phyloP scores from a whole-genome alignment of 2,888 invertebrate species.

The Andrena camellia region DNA sequence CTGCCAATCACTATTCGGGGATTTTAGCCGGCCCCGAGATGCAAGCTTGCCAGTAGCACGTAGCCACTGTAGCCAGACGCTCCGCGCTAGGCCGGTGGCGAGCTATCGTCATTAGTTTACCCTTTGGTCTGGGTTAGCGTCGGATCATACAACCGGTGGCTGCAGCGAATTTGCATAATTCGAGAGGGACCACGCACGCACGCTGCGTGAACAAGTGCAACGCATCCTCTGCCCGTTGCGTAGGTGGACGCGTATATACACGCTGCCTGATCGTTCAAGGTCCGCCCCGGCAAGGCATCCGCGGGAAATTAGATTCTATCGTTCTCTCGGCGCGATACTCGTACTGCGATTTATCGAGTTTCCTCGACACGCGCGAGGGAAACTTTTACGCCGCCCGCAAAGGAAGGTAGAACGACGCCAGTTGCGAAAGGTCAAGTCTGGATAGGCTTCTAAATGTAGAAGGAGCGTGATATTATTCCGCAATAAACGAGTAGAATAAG shows the following conservation, averaged over 20 bases:
- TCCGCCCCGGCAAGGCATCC: conserved; percentile 39
- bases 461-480: conserved; percentile 13
- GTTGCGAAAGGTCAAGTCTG: conserved; percentile 16
- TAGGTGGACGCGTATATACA: conserved; percentile 36
- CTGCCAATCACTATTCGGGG: conserved; percentile 77
- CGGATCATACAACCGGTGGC: conserved; percentile 57
- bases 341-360: conserved; percentile 54
- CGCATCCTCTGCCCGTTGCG: conserved; percentile 13
- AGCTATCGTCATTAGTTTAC: conserved; percentile 60
- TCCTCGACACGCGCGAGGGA: conserved; percentile 10
- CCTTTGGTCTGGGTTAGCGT: conserved; percentile 43
- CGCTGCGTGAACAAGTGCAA: conserved; percentile 44
- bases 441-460: conserved; percentile 29
- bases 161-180: conserved; percentile 69
- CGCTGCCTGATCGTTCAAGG: conserved; percentile 49
- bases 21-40: conserved; percentile 63
- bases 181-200: conserved; percentile 52
- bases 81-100: conserved; percentile 49
- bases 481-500: neutral
- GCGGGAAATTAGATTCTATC: conserved; percentile 59
- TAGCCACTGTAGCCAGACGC: conserved; percentile 36
- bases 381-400: conserved; percentile 38
- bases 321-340: conserved; percentile 46
- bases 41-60: conserved; percentile 52
- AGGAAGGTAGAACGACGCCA: conserved; percentile 5